phyloP scores from a whole-genome alignment of 2,113 vertebrate genomes.

The Ptilonorhynchus violaceus region DNA sequence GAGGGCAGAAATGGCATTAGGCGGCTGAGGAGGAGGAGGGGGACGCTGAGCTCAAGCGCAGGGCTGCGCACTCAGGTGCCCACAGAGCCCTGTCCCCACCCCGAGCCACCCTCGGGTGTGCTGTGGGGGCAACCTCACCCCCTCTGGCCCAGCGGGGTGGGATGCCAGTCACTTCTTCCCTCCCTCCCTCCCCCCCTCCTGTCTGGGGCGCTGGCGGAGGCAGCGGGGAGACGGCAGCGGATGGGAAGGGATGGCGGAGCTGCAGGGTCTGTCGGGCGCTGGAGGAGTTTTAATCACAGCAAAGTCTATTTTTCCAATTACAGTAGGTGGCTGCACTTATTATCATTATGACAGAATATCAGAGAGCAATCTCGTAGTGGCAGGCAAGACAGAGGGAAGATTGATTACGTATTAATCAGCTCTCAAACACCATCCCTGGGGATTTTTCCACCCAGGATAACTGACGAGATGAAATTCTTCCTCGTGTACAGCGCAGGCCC shows the following conservation, averaged over 20 bases:
- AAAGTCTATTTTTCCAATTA: slow-evolving; percentile 44
- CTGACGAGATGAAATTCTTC: background rate
- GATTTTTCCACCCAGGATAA: background rate
- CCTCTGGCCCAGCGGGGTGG: rapidly evolving
- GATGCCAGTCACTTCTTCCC: background rate
- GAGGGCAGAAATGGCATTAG: background rate
- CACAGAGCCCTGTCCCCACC: background rate
- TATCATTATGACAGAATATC: slow-evolving; percentile 30
- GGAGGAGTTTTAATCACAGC: slow-evolving; percentile 39
- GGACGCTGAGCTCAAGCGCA: background rate
- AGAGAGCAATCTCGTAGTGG: background rate
- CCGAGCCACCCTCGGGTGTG: background rate
- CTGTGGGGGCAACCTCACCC: rapidly evolving
- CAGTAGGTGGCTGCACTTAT: slow-evolving; percentile 48
- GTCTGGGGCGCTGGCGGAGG: rapidly evolving
- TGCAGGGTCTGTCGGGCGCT: background rate
- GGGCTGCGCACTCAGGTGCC: background rate
- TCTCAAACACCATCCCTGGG: background rate
- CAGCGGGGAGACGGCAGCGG: background rate
- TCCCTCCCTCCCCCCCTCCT: background rate
- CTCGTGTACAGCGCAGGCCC: background rate
- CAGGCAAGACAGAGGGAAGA: background rate
- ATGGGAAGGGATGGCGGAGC: background rate
- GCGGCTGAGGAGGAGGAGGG: background rate
- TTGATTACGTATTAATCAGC: background rate